Conservation (phyloP, 1,140 invertebrate species). For the Macrocentrus cingulum region DNA sequence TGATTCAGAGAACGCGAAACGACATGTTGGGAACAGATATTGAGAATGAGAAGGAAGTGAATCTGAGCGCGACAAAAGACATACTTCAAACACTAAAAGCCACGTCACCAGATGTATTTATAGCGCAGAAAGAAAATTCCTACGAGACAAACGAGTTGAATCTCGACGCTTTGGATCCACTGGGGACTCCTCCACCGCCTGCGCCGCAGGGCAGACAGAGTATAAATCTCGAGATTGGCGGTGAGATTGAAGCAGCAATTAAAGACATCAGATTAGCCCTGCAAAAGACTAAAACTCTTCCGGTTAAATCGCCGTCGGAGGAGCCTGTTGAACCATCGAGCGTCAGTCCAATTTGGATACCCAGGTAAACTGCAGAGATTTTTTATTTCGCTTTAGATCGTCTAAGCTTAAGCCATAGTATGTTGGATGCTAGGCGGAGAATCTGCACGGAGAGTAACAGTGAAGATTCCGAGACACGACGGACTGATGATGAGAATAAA, state of each 20-base stretch:
- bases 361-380: slow-evolving; percentile 57
- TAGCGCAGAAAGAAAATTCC: slow-evolving; percentile 58
- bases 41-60: slow-evolving; percentile 46
- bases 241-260: slow-evolving; percentile 73
- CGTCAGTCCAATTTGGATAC: slow-evolving; percentile 68
- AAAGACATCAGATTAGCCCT: slow-evolving; percentile 79
- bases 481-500: slow-evolving; percentile 47
- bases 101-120: slow-evolving; percentile 56
- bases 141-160: slow-evolving; percentile 58
- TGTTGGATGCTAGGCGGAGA: slow-evolving; percentile 56
- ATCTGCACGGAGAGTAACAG: slow-evolving; percentile 53
- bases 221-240: slow-evolving; percentile 47
- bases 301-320: slow-evolving; percentile 58
- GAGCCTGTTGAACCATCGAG: slow-evolving; percentile 51
- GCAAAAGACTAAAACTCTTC: slow-evolving; percentile 72
- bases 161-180: slow-evolving; percentile 67
- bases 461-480: slow-evolving; percentile 51
- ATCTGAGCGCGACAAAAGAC: slow-evolving; percentile 50
- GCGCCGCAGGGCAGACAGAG: slow-evolving; percentile 64
- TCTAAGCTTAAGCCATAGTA: slow-evolving; percentile 51
- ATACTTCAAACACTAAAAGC: slow-evolving; percentile 49
- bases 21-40: slow-evolving; percentile 41
- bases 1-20: slow-evolving; percentile 64
- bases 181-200: slow-evolving; percentile 70
- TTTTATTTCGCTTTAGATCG: slow-evolving; percentile 8